Conservation (phyloP, 2,888 invertebrate genomes). For the Drosophila macrothrix region DNA sequence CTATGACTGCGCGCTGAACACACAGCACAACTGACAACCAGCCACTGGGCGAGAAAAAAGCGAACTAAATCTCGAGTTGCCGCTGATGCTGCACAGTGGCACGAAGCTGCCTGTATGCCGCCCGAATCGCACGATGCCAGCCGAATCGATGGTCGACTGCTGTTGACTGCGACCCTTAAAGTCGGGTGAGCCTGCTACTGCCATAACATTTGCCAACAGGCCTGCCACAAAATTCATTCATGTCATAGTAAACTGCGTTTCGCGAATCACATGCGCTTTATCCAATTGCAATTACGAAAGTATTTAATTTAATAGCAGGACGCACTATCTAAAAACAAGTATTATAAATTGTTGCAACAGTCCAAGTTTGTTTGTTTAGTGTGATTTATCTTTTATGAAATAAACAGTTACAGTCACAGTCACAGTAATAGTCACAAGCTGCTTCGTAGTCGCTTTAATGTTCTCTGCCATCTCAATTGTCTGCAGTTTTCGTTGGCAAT, state of each 20-base stretch:
- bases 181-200: background rate
- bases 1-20: conserved; percentile 4
- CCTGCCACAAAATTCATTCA: conserved; percentile 9
- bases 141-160: conserved; percentile 5
- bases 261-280: background rate
- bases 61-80: conserved; percentile 54
- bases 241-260: conserved; percentile 1
- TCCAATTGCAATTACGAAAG: conserved; percentile 10
- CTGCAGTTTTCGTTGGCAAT: background rate
- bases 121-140: conserved; percentile 19
- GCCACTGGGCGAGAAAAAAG: conserved; percentile 68
- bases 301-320: background rate
- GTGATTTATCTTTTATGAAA: background rate
- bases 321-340: background rate
- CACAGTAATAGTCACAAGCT: background rate
- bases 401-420: background rate
- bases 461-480: background rate
- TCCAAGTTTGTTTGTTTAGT: background rate
- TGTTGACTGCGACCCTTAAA: background rate
- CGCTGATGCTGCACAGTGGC: conserved; percentile 46
- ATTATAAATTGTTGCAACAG: background rate
- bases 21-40: conserved; percentile 46
- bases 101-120: conserved; percentile 14
- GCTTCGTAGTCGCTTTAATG: background rate
- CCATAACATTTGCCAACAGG: conserved; percentile 5